phyloP scores from a whole-genome alignment of 2,113 vertebrate species.

The Rhodinocichla rosea region DNA sequence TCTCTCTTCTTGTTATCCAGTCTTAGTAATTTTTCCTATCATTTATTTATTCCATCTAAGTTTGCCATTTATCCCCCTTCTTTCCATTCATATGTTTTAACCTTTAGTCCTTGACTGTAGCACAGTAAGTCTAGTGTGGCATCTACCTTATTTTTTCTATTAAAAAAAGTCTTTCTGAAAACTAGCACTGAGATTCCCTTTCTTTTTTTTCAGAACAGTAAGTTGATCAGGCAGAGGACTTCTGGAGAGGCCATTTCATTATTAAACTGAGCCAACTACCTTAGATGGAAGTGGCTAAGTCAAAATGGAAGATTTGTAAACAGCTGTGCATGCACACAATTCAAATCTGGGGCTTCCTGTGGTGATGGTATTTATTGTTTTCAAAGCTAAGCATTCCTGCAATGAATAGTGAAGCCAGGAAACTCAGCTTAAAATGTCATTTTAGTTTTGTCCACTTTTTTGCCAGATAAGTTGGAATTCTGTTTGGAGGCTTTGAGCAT shows the following conservation, averaged over 20 bases:
- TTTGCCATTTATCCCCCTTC: background rate
- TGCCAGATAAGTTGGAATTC: background rate
- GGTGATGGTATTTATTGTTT: background rate
- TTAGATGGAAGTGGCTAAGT: slow-evolving; percentile 26
- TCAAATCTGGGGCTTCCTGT: background rate
- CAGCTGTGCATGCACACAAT: background rate
- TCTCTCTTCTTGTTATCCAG: background rate
- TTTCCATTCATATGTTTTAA: background rate
- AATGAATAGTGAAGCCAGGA: background rate
- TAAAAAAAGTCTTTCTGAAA: background rate
- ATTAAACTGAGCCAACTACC: background rate
- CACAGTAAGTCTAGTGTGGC: background rate
- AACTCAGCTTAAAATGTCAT: background rate
- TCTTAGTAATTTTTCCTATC: background rate
- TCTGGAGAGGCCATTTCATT: background rate
- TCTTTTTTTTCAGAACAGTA: background rate
- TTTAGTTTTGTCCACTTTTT: background rate
- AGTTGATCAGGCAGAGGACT: background rate
- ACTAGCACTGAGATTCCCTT: background rate
- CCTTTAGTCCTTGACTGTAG: background rate
- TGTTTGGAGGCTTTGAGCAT: background rate
- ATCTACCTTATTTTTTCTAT: background rate
- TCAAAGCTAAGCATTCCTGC: background rate
- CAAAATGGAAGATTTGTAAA: slow-evolving; percentile 22
- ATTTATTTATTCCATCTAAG: background rate